These are phyloP conservation scores for Tyto alba DNA, from an alignment of 2,113 vertebrate genomes.

Conservation along the genomic window DNA sequence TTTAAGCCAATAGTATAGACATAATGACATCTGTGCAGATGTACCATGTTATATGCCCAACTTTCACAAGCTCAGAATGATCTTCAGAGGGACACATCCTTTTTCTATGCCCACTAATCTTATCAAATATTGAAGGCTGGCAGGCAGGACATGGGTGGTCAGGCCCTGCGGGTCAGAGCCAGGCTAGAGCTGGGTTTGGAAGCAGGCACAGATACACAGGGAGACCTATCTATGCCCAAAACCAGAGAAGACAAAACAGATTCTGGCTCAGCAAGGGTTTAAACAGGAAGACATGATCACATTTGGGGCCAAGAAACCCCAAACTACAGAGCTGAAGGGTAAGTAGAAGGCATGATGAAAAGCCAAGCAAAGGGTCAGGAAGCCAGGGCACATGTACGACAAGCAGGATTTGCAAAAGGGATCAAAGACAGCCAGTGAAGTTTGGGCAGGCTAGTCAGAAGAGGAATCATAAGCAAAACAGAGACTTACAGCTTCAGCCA, in stretches of 20 bases:
- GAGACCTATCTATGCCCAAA: neutral
- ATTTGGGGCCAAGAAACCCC: neutral
- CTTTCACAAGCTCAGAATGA: neutral
- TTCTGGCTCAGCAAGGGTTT: neutral
- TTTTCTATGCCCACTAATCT: neutral
- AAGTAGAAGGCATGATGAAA: neutral
- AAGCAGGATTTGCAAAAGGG: neutral
- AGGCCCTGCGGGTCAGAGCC: neutral
- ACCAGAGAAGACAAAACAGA: neutral
- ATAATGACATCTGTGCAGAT: neutral
- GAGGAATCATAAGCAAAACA: neutral
- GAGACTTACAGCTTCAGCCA: neutral
- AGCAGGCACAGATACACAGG: neutral
- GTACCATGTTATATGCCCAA: neutral
- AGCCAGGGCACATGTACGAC: neutral
- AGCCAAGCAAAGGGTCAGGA: neutral
- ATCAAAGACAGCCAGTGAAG: neutral
- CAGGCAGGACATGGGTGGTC: fast-evolving
- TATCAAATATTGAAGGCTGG: neutral
- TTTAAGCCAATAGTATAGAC: neutral
- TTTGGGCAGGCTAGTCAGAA: fast-evolving
- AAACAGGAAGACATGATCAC: neutral
- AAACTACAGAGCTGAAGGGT: neutral
- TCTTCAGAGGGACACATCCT: neutral
- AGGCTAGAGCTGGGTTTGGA: neutral